Conservation (phyloP, 2,113 vertebrate species). For the Tylochromis polylepis region DNA sequence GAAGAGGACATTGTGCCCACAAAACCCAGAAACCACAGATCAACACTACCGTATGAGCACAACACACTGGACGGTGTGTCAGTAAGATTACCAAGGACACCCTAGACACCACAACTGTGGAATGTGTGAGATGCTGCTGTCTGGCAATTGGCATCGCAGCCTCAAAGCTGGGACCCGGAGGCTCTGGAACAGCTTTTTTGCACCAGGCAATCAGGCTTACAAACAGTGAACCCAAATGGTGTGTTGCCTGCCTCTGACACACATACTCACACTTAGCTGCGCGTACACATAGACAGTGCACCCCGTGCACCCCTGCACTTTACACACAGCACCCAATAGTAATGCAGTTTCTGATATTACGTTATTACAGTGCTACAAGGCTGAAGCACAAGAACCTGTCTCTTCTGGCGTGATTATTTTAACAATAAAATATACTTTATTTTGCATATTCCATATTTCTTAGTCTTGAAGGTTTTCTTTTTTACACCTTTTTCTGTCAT, state of each 20-base stretch:
- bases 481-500: background rate
- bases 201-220: background rate
- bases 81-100: background rate
- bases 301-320: background rate
- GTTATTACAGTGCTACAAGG: background rate
- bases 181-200: background rate
- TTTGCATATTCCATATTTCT: background rate
- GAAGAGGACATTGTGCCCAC: background rate
- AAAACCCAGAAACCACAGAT: background rate
- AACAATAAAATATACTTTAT: background rate
- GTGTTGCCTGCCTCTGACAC: background rate
- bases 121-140: background rate
- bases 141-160: background rate
- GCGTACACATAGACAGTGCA: background rate
- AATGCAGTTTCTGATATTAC: accelerated
- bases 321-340: background rate
- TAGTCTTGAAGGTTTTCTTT: background rate
- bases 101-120: background rate
- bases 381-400: background rate
- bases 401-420: background rate
- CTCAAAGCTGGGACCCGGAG: background rate
- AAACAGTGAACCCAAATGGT: background rate
- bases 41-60: background rate
- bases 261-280: background rate
- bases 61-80: background rate